Percentiles rank a stretch among this genome's conserved stretches.
phyloP scores from a whole-genome alignment of 2,113 vertebrate species.

The Syngnathus scovelli region DNA sequence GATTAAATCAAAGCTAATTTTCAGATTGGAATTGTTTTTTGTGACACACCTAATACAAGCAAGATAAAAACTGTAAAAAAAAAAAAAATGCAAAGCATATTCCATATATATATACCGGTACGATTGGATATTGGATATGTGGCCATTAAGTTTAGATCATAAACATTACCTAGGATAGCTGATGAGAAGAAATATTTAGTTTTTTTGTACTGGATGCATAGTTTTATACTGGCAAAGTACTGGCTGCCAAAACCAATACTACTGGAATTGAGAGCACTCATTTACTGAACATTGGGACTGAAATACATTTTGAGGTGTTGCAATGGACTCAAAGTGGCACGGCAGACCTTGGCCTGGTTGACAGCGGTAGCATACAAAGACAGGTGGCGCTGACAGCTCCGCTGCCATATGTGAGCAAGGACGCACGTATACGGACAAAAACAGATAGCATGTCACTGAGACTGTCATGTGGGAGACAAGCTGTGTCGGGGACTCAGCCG shows the following conservation, averaged over 20 bases:
- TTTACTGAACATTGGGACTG: not conserved
- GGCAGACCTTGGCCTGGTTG: not conserved
- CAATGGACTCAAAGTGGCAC: slow-evolving; percentile 19
- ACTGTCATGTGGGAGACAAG: slow-evolving; percentile 44
- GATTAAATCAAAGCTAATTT: too few relatives aligned
- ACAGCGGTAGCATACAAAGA: slow-evolving; percentile 18
- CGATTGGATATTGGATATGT: too few relatives aligned
- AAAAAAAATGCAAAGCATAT: too few relatives aligned
- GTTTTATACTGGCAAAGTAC: not conserved
- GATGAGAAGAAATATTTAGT: too few relatives aligned
- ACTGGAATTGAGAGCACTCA: not conserved
- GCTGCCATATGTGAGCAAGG: slow-evolving; percentile 11
- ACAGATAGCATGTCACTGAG: slow-evolving; percentile 31
- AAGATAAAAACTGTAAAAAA: too few relatives aligned
- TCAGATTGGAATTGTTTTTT: too few relatives aligned
- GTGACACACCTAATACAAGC: too few relatives aligned
- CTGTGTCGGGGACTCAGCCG: slow-evolving; percentile 51
- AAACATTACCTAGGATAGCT: too few relatives aligned
- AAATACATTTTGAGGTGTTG: not conserved
- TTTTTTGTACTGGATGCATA: not conserved
- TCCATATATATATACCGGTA: too few relatives aligned
- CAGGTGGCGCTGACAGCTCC: slow-evolving; percentile 34
- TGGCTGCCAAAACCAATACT: not conserved
- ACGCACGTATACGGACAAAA: slow-evolving; percentile 31
- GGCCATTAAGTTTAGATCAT: too few relatives aligned